Evolutionary conservation across 2,888 invertebrate species (phyloP), one percentile per base, ranked within the genome.

Genomic region (Drosophila putrida): DNA sequence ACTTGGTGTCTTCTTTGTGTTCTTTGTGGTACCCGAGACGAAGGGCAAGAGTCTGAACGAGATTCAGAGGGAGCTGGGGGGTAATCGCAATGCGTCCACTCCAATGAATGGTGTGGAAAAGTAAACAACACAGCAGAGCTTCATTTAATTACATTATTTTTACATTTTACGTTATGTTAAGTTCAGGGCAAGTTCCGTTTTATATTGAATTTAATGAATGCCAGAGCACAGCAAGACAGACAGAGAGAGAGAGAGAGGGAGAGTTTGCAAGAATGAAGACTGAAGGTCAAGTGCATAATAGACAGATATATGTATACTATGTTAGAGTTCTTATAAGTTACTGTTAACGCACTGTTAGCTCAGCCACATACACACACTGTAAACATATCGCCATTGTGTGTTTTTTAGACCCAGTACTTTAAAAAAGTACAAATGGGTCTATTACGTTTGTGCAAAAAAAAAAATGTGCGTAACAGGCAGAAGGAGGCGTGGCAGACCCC

Each of bases 1-100:
- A 0, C 4, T 95, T 0, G 96, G 95, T 0, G 94, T 94, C 35
- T 73, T 95, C 20, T 96, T 96, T 83, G 95, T 96, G 33, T 95
- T 94, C 92, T 93, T 95, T 76, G 80, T 95, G 4, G 94, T 93
- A 35, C 92, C 92, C 25, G 95, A 95, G 89, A 95, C 95, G 3
- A 92, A 93, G 80, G 93, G 93, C 59, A 93, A 93, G 80, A 92
- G 92, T 54, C 84, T 93, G 47, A 85, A 85, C 50, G 93, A 93
- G 71, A 93, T 93, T 60, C 93, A 93, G 63, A 65, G 79, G 53
- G 73, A 90, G 38, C 71, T 93, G 55, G 89, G 78, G 2, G 90
- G 90, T 39, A 76, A 77, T 6, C 57, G 58, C 2, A 69, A 28
- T 0, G 44, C 15, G 0, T 15, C 58, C 36, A 27, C 25, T 0